Base-by-base conservation (phyloP, 2,113 vertebrate species). In the Scartelaos histophorus region DNA sequence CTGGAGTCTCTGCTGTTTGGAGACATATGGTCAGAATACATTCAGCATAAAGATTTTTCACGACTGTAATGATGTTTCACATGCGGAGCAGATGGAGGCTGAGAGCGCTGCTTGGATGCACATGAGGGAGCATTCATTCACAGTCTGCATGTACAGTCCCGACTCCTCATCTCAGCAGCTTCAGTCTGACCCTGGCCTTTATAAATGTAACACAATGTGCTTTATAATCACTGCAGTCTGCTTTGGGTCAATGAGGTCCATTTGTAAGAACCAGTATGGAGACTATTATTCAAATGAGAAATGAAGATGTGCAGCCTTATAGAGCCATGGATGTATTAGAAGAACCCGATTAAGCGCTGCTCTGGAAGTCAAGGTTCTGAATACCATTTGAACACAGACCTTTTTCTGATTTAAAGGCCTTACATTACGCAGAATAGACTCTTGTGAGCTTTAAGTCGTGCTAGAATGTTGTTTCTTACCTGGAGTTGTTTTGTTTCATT, bases 11-110 rank as follows among this genome's bases (percentile, higher is more conserved):
- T 70, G 56, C 47, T 46, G n/a, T 67, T 46, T 70, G 15, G 45
- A 61, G 21, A 53, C 83, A 78, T 75, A 78, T 75, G 77, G 70
- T 74, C 7, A 12, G 5, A 66, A 70, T 57, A 56, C 46, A 21
- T 68, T 68, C 53, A 51, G 10, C 13, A 60, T 57, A n/a, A 53
- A 53, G 17, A 53, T n/a, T 53, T n/a, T 51, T 29, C 11, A 22
- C 21, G 1, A 11, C 21, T 21, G 53, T 56, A 22, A 56, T n/a
- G 53, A 21, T 9, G 53, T 56, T n/a, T 56, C 11, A 12, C n/a
- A 56, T 16, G 17, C 6, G n/a, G n/a, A 56, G n/a, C 53, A 56
- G 54, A 57, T 57, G 54, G 54, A 57, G n/a, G 12, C 4, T 24
- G 2, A 22, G 22, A 21, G 22, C 11, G 2, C 54, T 57, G 19